These are phyloP conservation scores for Nemurella pictetii DNA, from an alignment of 2,888 invertebrate species.

Conservation along the genomic window DNA sequence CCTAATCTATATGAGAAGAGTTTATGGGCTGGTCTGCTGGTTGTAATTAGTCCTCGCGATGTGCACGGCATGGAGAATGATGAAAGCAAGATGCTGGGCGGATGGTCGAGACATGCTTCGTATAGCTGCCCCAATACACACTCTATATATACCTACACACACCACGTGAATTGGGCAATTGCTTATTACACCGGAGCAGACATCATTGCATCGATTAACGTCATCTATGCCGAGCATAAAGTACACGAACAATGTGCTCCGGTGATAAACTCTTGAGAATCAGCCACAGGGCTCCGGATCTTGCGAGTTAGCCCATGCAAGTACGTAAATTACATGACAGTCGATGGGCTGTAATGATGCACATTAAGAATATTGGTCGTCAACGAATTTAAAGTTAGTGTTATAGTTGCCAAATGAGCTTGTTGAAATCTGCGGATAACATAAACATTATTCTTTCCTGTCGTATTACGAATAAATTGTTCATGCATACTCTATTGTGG, in stretches of 20 bases:
- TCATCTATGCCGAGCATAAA: not conserved
- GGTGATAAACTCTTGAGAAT: not conserved
- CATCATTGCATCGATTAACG: not conserved
- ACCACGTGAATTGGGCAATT: constrained; percentile 2
- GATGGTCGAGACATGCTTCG: too few relatives aligned
- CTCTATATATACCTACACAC: not conserved
- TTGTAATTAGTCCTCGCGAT: not conserved
- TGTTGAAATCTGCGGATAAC: too few relatives aligned
- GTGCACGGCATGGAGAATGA: not conserved
- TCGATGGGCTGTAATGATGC: not conserved
- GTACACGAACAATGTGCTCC: not conserved
- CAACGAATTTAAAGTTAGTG: too few relatives aligned
- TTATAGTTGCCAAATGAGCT: too few relatives aligned
- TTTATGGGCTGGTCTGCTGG: not conserved
- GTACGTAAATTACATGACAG: not conserved
- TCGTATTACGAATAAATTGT: too few relatives aligned
- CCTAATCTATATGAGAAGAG: not conserved
- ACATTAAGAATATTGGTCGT: not conserved
- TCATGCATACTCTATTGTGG: too few relatives aligned
- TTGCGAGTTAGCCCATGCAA: not conserved
- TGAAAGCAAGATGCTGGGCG: not conserved
- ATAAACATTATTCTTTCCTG: too few relatives aligned
- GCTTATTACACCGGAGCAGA: not conserved
- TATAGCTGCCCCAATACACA: too few relatives aligned
- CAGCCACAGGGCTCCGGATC: not conserved